phyloP scores from a whole-genome alignment of 2,797 vertebrate species.

The Chaetodon trifasciatus region DNA sequence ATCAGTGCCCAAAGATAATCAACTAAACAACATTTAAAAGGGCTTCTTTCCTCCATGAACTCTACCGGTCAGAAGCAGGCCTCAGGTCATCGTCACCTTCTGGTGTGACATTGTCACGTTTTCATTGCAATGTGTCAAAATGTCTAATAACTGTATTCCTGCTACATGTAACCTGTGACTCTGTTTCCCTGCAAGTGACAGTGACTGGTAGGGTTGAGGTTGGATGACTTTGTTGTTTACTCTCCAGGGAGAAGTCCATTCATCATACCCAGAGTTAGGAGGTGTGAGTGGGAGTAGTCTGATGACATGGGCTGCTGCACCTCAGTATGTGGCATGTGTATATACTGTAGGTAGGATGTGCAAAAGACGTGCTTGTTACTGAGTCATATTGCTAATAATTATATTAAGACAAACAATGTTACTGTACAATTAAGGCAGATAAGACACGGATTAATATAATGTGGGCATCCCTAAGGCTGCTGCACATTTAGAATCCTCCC shows the following conservation, averaged over 20 bases:
- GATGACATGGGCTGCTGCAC: slow-evolving; percentile 65
- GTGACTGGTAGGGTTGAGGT: slow-evolving; percentile 63
- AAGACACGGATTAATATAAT: neutral
- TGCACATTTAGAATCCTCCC: neutral
- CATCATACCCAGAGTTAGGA: slow-evolving; percentile 72
- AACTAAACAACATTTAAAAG: slow-evolving; percentile 10
- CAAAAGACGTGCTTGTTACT: slow-evolving; percentile 2
- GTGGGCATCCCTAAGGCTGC: neutral
- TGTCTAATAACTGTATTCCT: slow-evolving; percentile 53
- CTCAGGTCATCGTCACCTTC: slow-evolving; percentile 22
- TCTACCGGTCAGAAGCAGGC: neutral
- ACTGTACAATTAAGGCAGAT: neutral
- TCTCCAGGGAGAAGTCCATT: slow-evolving; percentile 73
- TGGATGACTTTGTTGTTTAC: slow-evolving; percentile 78
- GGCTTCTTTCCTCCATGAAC: neutral
- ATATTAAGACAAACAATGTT: neutral
- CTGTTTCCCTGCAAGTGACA: slow-evolving; percentile 61
- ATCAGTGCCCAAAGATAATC: neutral
- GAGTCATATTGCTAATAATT: neutral
- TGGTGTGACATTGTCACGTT: slow-evolving; percentile 23
- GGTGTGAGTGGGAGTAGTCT: slow-evolving; percentile 63
- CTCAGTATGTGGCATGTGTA: slow-evolving; percentile 21
- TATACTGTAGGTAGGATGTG: slow-evolving; percentile 10
- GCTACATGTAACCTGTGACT: slow-evolving; percentile 52
- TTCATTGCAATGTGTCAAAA: slow-evolving; percentile 32